These are phyloP conservation scores for Myanophis thanlyinensis DNA, from an alignment of 2,113 vertebrate genomes.

Conservation along the genomic window DNA sequence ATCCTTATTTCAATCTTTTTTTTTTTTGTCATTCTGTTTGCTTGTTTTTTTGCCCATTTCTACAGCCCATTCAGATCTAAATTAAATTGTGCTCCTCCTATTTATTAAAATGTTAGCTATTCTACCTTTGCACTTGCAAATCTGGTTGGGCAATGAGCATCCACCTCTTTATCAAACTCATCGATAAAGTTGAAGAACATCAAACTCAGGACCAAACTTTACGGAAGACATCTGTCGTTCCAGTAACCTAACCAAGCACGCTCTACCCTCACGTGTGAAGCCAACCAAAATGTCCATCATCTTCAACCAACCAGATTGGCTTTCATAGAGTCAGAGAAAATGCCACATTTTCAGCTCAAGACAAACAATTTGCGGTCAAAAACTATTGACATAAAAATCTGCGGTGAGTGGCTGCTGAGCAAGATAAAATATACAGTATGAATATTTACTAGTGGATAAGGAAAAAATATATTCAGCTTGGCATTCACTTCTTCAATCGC, in stretches of 20 bases:
- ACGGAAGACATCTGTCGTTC: background rate
- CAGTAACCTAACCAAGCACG: background rate
- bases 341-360: background rate
- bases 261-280: background rate
- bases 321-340: background rate
- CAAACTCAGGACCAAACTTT: background rate
- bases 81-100: background rate
- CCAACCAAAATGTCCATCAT: background rate
- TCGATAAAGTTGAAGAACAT: background rate
- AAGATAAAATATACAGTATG: background rate
- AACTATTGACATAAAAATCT: background rate
- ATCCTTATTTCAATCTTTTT: background rate
- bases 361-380: background rate
- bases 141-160: background rate
- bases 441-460: background rate
- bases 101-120: background rate
- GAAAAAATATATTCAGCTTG: background rate
- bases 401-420: background rate
- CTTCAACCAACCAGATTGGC: background rate
- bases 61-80: background rate
- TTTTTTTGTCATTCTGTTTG: background rate
- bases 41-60: background rate
- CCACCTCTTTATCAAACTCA: background rate
- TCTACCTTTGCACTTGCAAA: background rate
- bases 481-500: background rate